phyloP scores from a whole-genome alignment of 2,113 vertebrate genomes.

The Bubo blakistoni region DNA sequence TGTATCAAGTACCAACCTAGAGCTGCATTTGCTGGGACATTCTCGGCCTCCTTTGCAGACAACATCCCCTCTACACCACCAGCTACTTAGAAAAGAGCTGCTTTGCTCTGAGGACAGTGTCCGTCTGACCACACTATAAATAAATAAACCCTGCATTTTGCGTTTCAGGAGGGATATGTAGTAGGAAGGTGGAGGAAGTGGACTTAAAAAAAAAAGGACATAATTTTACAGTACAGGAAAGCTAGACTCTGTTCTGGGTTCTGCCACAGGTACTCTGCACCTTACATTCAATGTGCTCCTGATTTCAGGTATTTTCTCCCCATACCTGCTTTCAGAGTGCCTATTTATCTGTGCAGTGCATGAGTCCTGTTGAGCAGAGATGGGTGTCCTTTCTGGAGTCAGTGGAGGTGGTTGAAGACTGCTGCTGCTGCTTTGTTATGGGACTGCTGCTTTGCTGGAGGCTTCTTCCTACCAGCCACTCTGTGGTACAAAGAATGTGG shows the following conservation, averaged over 20 bases:
- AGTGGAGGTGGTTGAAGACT: background rate
- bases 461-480: background rate
- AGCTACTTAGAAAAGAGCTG: background rate
- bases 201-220: background rate
- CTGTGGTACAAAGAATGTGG: background rate
- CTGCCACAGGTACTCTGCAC: background rate
- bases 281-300: background rate
- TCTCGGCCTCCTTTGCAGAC: background rate
- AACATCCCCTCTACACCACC: background rate
- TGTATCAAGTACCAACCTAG: background rate
- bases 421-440: background rate
- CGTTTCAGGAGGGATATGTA: background rate
- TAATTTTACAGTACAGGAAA: background rate
- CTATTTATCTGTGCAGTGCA: background rate
- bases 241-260: background rate
- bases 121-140: background rate
- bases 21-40: background rate
- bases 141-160: background rate
- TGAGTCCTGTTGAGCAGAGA: background rate
- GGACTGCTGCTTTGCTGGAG: background rate
- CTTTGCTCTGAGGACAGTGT: background rate
- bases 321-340: background rate
- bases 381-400: background rate
- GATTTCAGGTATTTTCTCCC: background rate
- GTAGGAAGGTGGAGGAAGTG: background rate